A percentile compares a stretch with the other conserved stretches of the same genome.
These are phyloP conservation scores for Saccopteryx bilineata DNA, from an alignment of 2,113 vertebrate species.

Conservation along the genomic window DNA sequence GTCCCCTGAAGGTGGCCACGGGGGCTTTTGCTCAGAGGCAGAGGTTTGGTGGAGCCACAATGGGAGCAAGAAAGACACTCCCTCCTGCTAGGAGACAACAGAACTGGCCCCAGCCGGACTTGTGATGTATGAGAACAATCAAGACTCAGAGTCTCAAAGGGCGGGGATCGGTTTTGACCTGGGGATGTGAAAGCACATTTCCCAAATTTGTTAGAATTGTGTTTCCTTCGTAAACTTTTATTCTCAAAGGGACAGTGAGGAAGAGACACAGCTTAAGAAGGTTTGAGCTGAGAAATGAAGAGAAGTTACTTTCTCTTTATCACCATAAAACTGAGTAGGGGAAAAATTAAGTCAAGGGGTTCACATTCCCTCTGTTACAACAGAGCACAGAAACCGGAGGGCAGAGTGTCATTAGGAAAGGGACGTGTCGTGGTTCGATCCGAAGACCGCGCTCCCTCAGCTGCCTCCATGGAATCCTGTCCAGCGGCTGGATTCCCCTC, in stretches of 20 bases:
- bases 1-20: neutral
- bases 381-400: constrained; percentile 81
- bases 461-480: neutral
- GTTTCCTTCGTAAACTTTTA: constrained; percentile 65
- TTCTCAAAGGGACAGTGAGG: constrained; percentile 37
- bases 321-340: neutral
- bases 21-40: neutral
- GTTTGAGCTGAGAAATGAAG: constrained; percentile 18
- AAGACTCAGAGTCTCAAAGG: neutral
- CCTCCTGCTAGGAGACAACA: neutral
- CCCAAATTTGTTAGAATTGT: constrained; percentile 40
- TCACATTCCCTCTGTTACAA: constrained; percentile 71
- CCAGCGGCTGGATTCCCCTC: constrained; percentile 58
- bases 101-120: neutral
- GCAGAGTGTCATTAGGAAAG: constrained; percentile 24
- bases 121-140: neutral
- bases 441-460: constrained; percentile 60
- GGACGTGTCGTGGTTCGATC: constrained; percentile 56
- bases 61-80: neutral
- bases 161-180: neutral
- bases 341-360: neutral
- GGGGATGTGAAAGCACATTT: constrained; percentile 48
- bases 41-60: neutral
- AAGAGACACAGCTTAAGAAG: neutral
- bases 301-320: constrained; percentile 32